phyloP scores from a whole-genome alignment of 2,888 invertebrate species.

The Asteroscopus sphinx region DNA sequence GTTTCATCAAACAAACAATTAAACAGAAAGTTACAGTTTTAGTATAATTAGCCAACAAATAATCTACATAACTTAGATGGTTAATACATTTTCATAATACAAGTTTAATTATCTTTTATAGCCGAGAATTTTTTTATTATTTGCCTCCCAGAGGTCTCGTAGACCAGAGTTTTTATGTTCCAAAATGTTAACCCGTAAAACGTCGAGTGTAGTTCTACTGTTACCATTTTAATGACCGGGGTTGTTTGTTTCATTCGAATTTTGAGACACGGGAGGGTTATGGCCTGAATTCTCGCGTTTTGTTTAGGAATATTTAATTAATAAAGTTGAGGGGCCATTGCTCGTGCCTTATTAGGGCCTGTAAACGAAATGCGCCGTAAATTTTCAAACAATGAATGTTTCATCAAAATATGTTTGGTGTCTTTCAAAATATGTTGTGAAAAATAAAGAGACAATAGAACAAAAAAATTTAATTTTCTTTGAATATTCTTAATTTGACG shows the following conservation, averaged over 20 bases:
- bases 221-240: slow-evolving; percentile 50
- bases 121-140: slow-evolving; percentile 24
- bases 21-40: too few species aligned
- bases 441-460: not conserved
- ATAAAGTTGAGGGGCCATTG: slow-evolving; percentile 41
- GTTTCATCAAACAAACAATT: too few species aligned
- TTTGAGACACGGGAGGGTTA: slow-evolving; percentile 39
- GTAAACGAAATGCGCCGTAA: slow-evolving; percentile 26
- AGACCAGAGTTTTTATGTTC: slow-evolving; percentile 32
- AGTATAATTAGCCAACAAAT: not conserved
- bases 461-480: too few species aligned
- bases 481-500: too few species aligned
- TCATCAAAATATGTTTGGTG: slow-evolving; percentile 7
- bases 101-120: slow-evolving; percentile 30
- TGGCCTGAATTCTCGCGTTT: slow-evolving; percentile 40
- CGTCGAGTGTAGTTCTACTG: slow-evolving; percentile 47
- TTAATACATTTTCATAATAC: slow-evolving; percentile 12
- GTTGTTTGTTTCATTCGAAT: slow-evolving; percentile 48
- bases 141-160: slow-evolving; percentile 34
- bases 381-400: slow-evolving; percentile 13
- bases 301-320: slow-evolving; percentile 52
- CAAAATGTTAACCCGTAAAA: slow-evolving; percentile 50
- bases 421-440: not conserved
- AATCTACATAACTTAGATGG: not conserved
- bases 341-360: slow-evolving; percentile 14